Conservation (phyloP, 1,140 invertebrate genomes). For the Trigoniulus corallinus region DNA sequence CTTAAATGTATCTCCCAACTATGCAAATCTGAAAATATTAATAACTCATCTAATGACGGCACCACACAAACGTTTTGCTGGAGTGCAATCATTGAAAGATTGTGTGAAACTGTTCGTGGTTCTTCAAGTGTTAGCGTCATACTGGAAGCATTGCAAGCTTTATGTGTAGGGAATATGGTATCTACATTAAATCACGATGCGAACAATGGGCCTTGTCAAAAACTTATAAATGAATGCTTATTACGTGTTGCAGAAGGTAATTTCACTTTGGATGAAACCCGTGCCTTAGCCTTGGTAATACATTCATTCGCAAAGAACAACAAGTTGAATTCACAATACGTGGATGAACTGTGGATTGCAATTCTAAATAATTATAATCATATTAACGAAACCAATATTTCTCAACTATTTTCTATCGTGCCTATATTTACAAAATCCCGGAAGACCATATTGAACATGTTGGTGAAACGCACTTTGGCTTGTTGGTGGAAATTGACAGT, state of each 20-base stretch:
- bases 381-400: constrained; percentile 38
- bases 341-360: constrained; percentile 51
- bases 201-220: constrained; percentile 29
- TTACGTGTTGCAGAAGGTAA: constrained; percentile 38
- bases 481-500: constrained; percentile 38
- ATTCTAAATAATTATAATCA: constrained; percentile 37
- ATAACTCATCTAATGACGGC: constrained; percentile 11
- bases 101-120: constrained; percentile 17
- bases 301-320: constrained; percentile 18
- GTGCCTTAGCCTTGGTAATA: constrained; percentile 28
- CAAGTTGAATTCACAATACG: constrained; percentile 23
- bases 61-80: constrained; percentile 19
- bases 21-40: constrained; percentile 31
- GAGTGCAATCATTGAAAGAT: constrained; percentile 19
- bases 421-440: constrained; percentile 39
- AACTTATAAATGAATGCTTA: constrained; percentile 40
- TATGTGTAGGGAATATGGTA: too few species aligned
- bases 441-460: constrained; percentile 37
- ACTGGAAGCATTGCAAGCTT: constrained; percentile 25
- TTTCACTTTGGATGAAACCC: constrained; percentile 43
- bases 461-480: constrained; percentile 39
- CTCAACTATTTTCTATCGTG: constrained; percentile 37
- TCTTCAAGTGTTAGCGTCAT: constrained; percentile 16
- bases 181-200: too few species aligned
- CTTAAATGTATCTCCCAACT: constrained; percentile 33